phyloP scores from a whole-genome alignment of 2,888 invertebrate genomes.

The Reticulitermes lucifugus region DNA sequence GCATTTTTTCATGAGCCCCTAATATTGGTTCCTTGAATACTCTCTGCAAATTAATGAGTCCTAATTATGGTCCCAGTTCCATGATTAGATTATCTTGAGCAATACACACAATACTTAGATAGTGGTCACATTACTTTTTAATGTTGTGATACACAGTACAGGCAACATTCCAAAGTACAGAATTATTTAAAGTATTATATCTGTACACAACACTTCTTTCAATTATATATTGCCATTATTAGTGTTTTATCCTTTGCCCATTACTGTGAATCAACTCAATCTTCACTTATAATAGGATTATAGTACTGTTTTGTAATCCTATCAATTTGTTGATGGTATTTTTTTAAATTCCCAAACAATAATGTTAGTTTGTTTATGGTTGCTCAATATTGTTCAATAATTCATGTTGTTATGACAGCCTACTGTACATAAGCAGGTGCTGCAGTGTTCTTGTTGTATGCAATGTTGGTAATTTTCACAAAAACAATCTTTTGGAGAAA shows the following conservation, averaged over 20 bases:
- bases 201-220: neutral
- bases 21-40: neutral
- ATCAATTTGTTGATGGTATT: neutral
- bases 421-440: conserved; percentile 36
- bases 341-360: conserved; percentile 20
- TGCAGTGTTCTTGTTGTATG: conserved; percentile 36
- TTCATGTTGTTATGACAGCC: conserved; percentile 24
- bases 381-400: conserved; percentile 38
- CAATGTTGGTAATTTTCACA: conserved; percentile 33
- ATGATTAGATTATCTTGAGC: conserved; percentile 15
- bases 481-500: conserved; percentile 27
- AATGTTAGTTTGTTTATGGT: conserved; percentile 31
- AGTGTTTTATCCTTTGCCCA: conserved; percentile 18
- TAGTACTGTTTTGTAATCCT: conserved; percentile 12
- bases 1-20: neutral
- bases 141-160: conserved; percentile 6
- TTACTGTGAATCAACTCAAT: neutral
- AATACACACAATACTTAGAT: conserved; percentile 26
- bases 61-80: neutral
- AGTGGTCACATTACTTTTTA: neutral
- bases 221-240: conserved; percentile 5
- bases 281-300: conserved; percentile 4
- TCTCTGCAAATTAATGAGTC: neutral
- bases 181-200: neutral
- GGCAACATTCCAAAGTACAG: conserved; percentile 19